Evolutionary conservation across 1,140 invertebrate genomes (phyloP), one percentile per base, ranked within the genome.

Genomic region (Pollicipes pollicipes): DNA sequence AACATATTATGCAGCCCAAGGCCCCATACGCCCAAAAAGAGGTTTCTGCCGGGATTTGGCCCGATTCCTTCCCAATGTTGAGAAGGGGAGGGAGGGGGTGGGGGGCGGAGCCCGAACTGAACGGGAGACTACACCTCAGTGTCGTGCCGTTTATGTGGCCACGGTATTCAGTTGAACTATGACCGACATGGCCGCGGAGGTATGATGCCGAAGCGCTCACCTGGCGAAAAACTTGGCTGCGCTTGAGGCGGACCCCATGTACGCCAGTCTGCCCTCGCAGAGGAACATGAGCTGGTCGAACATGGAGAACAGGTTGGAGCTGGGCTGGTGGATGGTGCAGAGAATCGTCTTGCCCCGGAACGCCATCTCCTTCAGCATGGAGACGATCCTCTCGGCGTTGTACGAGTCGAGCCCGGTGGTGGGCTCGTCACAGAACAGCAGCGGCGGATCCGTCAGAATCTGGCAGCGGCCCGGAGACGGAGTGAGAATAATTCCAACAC

Each of bases 261-360:
- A 95, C 0, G 90, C 88, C 30, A 91, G 83, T 75, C 86, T 83
- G 6, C 93, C 93, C 70, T 86, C 86, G 70, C 85, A 83, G 70
- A 95, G 79, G 26, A 94, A 78, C 28, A 92, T 82, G 24, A 92
- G 84, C 77, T 89, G 83, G 71, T 91, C 85, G 78, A 94, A 94
- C 69, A 90, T 81, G 75, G 88, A 85, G 75, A 91, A 90, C 10
- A 93, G 83, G 72, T 89, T 88, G 8, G 90, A 93, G 13, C 90
- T 88, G 0, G 91, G 91, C 76, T 95, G 91, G 80, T 95, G 91
- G 37, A 94, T 88, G 0, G 90, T 89, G 75, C 89, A 90, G 29
- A 94, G 84, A 17, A 93, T 86, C 45, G 89, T 86, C 81, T 90
- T 90, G 64, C 84, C 89, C 68, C 81, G 83, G 69, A 78, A 77